Evolutionary conservation across 1,140 invertebrate species (phyloP).

Genomic region (Pogonomyrmex barbatus): DNA sequence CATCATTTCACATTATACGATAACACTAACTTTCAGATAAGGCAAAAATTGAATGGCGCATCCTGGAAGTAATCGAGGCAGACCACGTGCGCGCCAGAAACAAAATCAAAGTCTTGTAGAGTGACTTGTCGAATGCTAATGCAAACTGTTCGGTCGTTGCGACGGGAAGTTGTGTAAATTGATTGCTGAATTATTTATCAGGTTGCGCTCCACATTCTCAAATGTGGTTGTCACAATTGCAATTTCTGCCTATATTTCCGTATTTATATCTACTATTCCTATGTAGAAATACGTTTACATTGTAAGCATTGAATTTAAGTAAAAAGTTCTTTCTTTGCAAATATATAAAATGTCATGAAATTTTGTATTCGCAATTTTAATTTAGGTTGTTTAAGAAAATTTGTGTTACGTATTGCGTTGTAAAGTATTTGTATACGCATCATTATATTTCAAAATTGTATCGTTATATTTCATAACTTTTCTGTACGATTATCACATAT

Average conservation of each 20-base stretch:
- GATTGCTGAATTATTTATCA: slow-evolving; percentile 77
- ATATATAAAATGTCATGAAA: not conserved
- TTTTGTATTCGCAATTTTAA: not conserved
- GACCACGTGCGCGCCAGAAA: slow-evolving; percentile 59
- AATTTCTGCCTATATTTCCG: slow-evolving; percentile 34
- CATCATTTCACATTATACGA: slow-evolving; percentile 6
- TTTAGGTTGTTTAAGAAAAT: not conserved
- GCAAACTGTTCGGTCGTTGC: slow-evolving; percentile 51
- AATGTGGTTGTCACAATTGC: slow-evolving; percentile 47
- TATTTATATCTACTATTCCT: not conserved
- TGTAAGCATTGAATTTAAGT: not conserved
- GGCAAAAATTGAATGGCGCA: slow-evolving; percentile 36
- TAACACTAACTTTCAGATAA: slow-evolving; percentile 24
- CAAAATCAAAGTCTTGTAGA: slow-evolving; percentile 69
- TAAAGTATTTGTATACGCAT: not conserved
- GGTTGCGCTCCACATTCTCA: slow-evolving; percentile 38
- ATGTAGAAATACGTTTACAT: not conserved
- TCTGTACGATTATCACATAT: not conserved
- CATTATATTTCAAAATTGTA: not conserved
- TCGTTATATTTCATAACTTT: not conserved
- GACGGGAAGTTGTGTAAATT: slow-evolving; percentile 74
- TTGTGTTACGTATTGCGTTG: too few relatives aligned
- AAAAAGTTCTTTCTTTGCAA: not conserved
- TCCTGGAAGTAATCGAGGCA: slow-evolving; percentile 52
- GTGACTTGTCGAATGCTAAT: slow-evolving; percentile 71